Percentiles rank a stretch among this genome's conserved stretches.
These are phyloP conservation scores for Pycnonotus jocosus DNA, from an alignment of 2,113 vertebrate genomes.

Conservation along the genomic window DNA sequence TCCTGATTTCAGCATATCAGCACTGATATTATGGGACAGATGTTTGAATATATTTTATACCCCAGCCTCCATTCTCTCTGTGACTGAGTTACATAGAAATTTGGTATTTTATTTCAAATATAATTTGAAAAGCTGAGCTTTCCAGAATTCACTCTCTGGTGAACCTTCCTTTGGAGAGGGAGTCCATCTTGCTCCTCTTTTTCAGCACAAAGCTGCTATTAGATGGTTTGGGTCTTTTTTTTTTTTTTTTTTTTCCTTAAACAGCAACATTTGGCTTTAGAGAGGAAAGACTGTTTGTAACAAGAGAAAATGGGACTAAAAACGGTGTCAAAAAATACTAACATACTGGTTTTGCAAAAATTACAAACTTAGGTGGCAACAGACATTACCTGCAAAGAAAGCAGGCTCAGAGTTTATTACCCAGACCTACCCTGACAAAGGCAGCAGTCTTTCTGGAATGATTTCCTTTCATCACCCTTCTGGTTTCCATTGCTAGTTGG, in stretches of 20 bases:
- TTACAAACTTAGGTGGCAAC: not conserved
- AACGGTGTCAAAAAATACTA: not conserved
- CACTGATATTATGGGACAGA: not conserved
- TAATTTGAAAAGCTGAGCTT: not conserved
- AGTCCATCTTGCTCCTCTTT: not conserved
- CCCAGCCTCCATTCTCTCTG: not conserved
- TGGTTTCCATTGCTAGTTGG: constrained; percentile 94
- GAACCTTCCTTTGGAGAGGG: not conserved
- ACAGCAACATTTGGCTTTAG: not conserved
- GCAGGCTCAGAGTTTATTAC: not conserved
- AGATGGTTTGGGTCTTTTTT: not conserved
- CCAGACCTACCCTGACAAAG: constrained; percentile 87
- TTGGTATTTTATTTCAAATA: not conserved
- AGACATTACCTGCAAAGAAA: not conserved
- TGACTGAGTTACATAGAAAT: not conserved
- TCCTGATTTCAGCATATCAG: not conserved
- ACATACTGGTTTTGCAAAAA: not conserved
- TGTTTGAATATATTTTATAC: not conserved
- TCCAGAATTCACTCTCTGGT: not conserved
- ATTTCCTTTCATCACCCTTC: constrained; percentile 89
- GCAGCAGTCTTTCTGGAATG: constrained; percentile 95
- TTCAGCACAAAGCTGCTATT: not conserved
- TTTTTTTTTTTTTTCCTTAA: not conserved
- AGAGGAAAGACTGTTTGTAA: not conserved
- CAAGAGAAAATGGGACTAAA: not conserved